Base-by-base conservation (phyloP, 2,888 invertebrate species). In the Pandemis corylana region DNA sequence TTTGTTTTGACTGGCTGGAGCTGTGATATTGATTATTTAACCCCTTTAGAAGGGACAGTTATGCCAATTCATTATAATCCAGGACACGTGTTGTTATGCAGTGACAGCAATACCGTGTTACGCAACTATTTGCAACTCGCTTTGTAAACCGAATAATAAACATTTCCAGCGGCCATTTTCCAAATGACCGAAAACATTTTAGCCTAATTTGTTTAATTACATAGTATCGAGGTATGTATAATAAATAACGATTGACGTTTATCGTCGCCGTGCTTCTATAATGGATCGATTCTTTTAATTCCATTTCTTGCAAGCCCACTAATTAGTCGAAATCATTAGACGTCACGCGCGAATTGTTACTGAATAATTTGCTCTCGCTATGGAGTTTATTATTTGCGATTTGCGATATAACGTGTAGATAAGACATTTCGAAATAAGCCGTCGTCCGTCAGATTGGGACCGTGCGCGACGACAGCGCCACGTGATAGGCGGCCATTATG, bases 21-120 rank as follows among this genome's bases (percentile, higher is more conserved):
- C 65, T 56, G 41, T 7, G 6, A 13, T 63, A 75, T 75, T 61
- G 75, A 71, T 75, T 75, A 44, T 75, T 67, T 44, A 41, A 75
- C 75, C 75, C 75, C 62, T 75, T 75, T 56, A 63, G 44, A 56
- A 20, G 49, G 49, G 49, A 49, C 12, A 63, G 20, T 51, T 62
- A 66, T 63, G 67, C 62, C 75, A 59, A 9, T 15, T 49, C 65
- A 67, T 71, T 67, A 53, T 62, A 51, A 63, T 71, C 75, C 71
- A 63, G 70, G 62, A 71, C 67, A 71, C 62, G 65, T 67, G 72
- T 56, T 62, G 46, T 51, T 51, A 10, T 42, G 56, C 51, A 64
- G 12, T 64, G 20, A 20, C 36, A 67, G n/a, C 20, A 5, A 44
- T 28, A 13, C 12, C 10, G 20, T 61, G 36, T 42, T 44, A 44